Percentiles rank a stretch among this genome's conserved stretches.
These are phyloP conservation scores for Porites australiensis DNA, from an alignment of 64 coral and sea anemone genomes.

Conservation along the genomic window DNA sequence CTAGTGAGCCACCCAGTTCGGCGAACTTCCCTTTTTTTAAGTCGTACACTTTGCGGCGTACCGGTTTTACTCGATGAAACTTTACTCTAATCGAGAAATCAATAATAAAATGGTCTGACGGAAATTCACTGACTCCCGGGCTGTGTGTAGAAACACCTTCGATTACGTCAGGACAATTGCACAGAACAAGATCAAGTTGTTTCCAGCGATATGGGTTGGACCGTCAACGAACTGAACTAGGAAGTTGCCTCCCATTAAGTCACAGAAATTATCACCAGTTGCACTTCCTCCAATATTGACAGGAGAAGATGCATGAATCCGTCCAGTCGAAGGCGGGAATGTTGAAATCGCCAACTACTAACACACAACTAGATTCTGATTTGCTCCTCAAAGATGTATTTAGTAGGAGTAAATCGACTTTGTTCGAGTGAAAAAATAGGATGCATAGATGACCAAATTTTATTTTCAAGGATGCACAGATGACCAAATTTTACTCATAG, in stretches of 20 bases:
- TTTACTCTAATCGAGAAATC: conserved; percentile 19
- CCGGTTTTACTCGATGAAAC: conserved; percentile 13
- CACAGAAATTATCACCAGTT: conserved; percentile 33
- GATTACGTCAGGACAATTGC: conserved; percentile 35
- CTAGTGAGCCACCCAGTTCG: background rate
- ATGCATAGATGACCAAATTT: too few relatives aligned
- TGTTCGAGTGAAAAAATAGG: too few relatives aligned
- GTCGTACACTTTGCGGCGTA: conserved; percentile 6
- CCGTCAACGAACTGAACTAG: conserved; percentile 41
- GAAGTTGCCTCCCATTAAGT: conserved; percentile 67
- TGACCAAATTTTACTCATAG: too few relatives aligned
- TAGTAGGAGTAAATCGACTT: background rate
- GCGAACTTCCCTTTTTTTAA: conserved; percentile 53
- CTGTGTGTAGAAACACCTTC: background rate
- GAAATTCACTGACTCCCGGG: background rate
- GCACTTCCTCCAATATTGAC: conserved; percentile 14
- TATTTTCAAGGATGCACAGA: too few relatives aligned
- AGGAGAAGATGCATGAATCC: conserved; percentile 9
- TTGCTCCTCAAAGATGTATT: too few relatives aligned
- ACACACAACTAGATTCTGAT: too few relatives aligned
- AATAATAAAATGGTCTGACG: conserved; percentile 35
- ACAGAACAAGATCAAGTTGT: conserved; percentile 48
- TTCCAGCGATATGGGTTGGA: conserved; percentile 48
- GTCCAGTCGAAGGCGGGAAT: conserved; percentile 38
- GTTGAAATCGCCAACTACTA: conserved; percentile 13